These are phyloP conservation scores for Pheosia tremula DNA, from an alignment of 2,888 invertebrate genomes.

Conservation along the genomic window DNA sequence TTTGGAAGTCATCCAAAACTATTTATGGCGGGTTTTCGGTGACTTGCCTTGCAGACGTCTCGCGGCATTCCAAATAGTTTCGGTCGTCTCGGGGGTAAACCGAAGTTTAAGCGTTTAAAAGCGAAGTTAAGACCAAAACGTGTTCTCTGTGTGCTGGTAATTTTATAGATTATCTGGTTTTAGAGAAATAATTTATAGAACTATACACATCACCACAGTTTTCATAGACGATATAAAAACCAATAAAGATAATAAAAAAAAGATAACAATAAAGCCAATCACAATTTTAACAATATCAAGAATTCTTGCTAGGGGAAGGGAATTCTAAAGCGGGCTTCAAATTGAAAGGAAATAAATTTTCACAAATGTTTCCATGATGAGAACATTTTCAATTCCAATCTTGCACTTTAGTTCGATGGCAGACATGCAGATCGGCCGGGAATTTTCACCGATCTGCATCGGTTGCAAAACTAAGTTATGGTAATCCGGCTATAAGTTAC, in stretches of 20 bases:
- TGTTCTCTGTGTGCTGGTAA: background rate
- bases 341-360: conserved; percentile 49
- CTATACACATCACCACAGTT: no score
- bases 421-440: conserved; percentile 68
- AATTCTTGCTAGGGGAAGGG: conserved; percentile 7
- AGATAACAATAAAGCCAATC: no score
- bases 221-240: no score
- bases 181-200: background rate
- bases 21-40: conserved; percentile 60
- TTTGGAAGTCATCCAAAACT: conserved; percentile 70
- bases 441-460: conserved; percentile 73
- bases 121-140: conserved; percentile 25
- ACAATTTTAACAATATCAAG: no score
- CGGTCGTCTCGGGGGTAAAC: conserved; percentile 20
- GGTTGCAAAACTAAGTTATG: conserved; percentile 72
- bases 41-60: conserved; percentile 47
- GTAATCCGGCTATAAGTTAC: conserved; percentile 74
- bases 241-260: no score
- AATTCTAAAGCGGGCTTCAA: conserved; percentile 17
- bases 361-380: conserved; percentile 56
- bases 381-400: conserved; percentile 73
- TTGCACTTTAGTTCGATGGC: conserved; percentile 64
- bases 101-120: conserved; percentile 35
- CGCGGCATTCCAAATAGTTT: conserved; percentile 48
- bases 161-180: background rate